Percentiles rank a stretch among this genome's conserved stretches.
phyloP scores from a whole-genome alignment of 2,797 vertebrate species.

The Karalla daura region DNA sequence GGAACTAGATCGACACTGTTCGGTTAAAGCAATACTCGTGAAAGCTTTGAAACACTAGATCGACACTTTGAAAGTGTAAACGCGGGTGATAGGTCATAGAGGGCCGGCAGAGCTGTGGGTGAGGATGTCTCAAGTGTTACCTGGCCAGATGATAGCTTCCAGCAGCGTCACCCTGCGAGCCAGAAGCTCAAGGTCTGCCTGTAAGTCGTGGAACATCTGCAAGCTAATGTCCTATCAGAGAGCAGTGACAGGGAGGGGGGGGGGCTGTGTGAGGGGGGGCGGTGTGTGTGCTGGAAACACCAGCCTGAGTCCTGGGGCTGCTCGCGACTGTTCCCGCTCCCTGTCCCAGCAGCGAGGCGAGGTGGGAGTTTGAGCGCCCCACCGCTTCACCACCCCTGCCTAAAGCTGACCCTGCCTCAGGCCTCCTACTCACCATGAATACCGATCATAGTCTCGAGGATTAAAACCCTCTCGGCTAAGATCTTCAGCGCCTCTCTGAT shows the following conservation, averaged over 20 bases:
- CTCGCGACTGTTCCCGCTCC: conserved; percentile 73
- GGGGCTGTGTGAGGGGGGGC: conserved; percentile 71
- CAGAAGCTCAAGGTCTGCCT: conserved; percentile 98
- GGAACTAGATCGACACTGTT: conserved; percentile 41
- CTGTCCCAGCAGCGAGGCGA: conserved; percentile 57
- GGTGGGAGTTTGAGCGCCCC: conserved; percentile 51
- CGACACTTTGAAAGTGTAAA: conserved; percentile 27
- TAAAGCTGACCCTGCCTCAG: conserved; percentile 84
- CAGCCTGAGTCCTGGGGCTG: conserved; percentile 75
- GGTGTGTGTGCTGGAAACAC: conserved; percentile 68
- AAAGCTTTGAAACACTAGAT: conserved; percentile 17
- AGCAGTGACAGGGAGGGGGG: conserved; percentile 89
- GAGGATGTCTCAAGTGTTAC: conserved; percentile 86
- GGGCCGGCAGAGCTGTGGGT: conserved; percentile 60
- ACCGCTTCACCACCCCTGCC: conserved; percentile 77
- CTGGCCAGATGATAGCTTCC: conserved; percentile 99
- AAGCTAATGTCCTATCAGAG: conserved; percentile 98
- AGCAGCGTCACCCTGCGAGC: conserved; percentile 99
- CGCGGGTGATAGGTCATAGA: conserved; percentile 48
- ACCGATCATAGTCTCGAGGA: conserved; percentile 99
- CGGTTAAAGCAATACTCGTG: conserved; percentile 21
- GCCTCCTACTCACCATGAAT: conserved; percentile 98
- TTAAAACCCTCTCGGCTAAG: conserved; percentile 99
- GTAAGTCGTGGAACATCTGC: conserved; percentile 96
- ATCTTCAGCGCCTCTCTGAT: conserved; percentile 99